Evolutionary conservation across 2,113 vertebrate species (phyloP).

Genomic region (Pterocles burchelli): DNA sequence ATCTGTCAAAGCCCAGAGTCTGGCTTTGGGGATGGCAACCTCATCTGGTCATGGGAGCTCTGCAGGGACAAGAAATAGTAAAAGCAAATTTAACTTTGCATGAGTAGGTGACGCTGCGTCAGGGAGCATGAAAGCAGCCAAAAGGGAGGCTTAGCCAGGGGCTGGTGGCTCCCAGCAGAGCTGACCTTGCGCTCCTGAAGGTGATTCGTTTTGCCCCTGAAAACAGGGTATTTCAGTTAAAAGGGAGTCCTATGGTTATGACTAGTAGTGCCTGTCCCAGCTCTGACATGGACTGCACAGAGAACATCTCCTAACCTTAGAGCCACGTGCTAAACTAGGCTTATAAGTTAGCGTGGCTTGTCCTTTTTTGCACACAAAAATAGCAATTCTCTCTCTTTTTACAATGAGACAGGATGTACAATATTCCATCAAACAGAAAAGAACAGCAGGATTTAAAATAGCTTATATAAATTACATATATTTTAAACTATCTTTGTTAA

Average conservation of each 20-base stretch:
- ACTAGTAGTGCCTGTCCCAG: neutral
- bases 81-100: neutral
- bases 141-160: neutral
- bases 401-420: neutral
- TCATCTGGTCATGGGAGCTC: neutral
- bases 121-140: neutral
- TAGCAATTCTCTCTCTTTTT: neutral
- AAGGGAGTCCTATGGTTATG: neutral
- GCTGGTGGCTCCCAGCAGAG: neutral
- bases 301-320: neutral
- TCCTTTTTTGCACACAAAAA: neutral
- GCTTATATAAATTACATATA: constrained; percentile 9
- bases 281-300: neutral
- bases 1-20: neutral
- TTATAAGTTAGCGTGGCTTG: neutral
- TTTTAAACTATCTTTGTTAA: constrained; percentile 15
- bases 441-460: neutral
- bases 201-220: neutral
- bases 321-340: neutral
- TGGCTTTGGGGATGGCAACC: neutral
- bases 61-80: neutral
- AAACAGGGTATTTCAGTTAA: neutral
- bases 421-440: neutral
- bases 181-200: neutral
- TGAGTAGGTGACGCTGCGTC: neutral